Evolutionary conservation across 2,888 invertebrate species (phyloP).

Genomic region (Heteromyza rotundicornis): DNA sequence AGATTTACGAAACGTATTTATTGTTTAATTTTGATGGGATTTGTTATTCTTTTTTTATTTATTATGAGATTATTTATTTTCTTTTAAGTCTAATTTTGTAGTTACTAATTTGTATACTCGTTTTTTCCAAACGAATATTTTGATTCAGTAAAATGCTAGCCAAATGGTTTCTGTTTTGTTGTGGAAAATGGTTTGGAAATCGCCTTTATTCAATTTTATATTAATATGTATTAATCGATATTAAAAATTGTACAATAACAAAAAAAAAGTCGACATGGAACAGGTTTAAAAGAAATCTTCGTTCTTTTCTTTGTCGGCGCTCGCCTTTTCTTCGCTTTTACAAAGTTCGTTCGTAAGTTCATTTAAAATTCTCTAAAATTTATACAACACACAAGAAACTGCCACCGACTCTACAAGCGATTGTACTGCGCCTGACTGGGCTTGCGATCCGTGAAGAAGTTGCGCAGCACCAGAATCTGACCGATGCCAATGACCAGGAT

Average conservation of each 20-base stretch:
- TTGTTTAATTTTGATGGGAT: no score
- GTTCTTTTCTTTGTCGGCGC: no score
- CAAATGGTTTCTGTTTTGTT: not conserved
- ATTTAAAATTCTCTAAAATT: not conserved
- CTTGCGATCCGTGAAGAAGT: slow-evolving; percentile 84
- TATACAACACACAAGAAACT: no score
- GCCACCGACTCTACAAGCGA: slow-evolving; percentile 56
- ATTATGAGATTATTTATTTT: no score
- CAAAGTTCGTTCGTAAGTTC: not conserved
- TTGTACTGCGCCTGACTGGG: slow-evolving; percentile 62
- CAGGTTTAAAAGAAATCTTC: not conserved
- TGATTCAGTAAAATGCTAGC: not conserved
- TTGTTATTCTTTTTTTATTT: no score
- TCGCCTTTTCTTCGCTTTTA: not conserved
- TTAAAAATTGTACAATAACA: not conserved
- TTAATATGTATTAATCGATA: not conserved
- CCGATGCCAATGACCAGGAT: slow-evolving; percentile 85
- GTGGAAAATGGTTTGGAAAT: not conserved
- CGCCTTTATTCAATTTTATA: no score
- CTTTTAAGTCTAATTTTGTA: no score
- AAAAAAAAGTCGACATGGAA: not conserved
- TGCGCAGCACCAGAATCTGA: slow-evolving; percentile 89
- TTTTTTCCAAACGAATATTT: no score
- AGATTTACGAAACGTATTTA: no score
- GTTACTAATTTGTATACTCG: no score